These are phyloP conservation scores for Psittacula cyanocephala DNA, from an alignment of 2,113 vertebrate species.

Conservation along the genomic window DNA sequence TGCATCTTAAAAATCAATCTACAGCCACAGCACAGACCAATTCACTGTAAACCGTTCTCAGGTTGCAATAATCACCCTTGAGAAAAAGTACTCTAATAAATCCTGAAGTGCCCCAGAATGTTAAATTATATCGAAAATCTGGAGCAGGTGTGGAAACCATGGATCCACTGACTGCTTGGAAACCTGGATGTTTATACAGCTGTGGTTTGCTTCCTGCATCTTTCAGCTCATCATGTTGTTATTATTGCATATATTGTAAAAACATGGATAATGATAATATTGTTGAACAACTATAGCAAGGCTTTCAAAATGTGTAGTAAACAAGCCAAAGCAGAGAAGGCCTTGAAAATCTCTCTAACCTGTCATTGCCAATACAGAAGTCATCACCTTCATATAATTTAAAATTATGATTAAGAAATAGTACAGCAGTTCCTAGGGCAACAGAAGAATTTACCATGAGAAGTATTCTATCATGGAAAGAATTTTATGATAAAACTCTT, in stretches of 20 bases:
- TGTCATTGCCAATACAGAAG: background rate
- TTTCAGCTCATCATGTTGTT: background rate
- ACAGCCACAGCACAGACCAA: background rate
- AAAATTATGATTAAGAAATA: background rate
- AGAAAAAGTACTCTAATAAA: constrained; percentile 15
- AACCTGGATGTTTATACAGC: background rate
- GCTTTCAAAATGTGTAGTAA: background rate
- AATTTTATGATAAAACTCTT: background rate
- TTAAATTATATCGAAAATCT: background rate
- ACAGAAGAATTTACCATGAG: background rate
- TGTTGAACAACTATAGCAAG: background rate
- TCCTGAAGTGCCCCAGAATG: background rate
- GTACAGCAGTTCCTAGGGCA: background rate
- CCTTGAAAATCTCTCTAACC: background rate
- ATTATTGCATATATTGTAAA: background rate
- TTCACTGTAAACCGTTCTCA: background rate
- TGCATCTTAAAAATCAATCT: background rate
- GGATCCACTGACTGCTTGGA: background rate
- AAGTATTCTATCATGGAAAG: background rate
- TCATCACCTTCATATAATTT: background rate
- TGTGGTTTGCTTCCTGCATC: background rate
- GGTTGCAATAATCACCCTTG: background rate
- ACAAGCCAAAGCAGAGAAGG: background rate
- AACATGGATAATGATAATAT: background rate
- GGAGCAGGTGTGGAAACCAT: constrained; percentile 12